A percentile compares a stretch with the other conserved stretches of the same genome.
Evolutionary conservation across 2,888 invertebrate genomes (phyloP).

Genomic region (Aphidius colemani): DNA sequence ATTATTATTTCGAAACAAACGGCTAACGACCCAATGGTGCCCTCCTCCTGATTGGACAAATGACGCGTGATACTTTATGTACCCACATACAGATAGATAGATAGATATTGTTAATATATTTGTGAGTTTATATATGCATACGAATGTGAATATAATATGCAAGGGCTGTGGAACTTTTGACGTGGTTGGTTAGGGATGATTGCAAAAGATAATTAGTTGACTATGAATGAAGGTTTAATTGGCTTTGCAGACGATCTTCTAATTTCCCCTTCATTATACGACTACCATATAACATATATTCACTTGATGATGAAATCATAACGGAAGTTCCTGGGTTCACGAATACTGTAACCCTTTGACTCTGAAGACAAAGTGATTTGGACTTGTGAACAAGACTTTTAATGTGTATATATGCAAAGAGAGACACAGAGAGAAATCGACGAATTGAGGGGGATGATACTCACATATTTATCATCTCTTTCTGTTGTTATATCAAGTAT

Average conservation of each 20-base stretch:
- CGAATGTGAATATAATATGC: not conserved
- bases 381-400: slow-evolving; percentile 18
- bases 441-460: not conserved
- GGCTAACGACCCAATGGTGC: slow-evolving; percentile 52
- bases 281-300: slow-evolving; percentile 33
- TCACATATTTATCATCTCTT: no score
- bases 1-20: slow-evolving; percentile 55
- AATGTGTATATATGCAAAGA: not conserved
- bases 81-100: slow-evolving; percentile 26
- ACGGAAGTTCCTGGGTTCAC: slow-evolving; percentile 39
- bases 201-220: slow-evolving; percentile 51
- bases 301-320: slow-evolving; percentile 40
- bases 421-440: no score
- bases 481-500: no score
- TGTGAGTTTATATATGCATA: slow-evolving; percentile 11
- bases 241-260: slow-evolving; percentile 34
- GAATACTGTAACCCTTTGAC: slow-evolving; percentile 45
- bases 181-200: slow-evolving; percentile 21
- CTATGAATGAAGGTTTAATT: slow-evolving; percentile 56
- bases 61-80: slow-evolving; percentile 44
- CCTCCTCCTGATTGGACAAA: slow-evolving; percentile 45
- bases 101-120: not conserved
- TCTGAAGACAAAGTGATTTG: slow-evolving; percentile 45
- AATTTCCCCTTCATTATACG: slow-evolving; percentile 6
- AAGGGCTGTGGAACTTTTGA: slow-evolving; percentile 24